Conservation (phyloP, 2,888 invertebrate species). For the Melangyna quadrimaculata region DNA sequence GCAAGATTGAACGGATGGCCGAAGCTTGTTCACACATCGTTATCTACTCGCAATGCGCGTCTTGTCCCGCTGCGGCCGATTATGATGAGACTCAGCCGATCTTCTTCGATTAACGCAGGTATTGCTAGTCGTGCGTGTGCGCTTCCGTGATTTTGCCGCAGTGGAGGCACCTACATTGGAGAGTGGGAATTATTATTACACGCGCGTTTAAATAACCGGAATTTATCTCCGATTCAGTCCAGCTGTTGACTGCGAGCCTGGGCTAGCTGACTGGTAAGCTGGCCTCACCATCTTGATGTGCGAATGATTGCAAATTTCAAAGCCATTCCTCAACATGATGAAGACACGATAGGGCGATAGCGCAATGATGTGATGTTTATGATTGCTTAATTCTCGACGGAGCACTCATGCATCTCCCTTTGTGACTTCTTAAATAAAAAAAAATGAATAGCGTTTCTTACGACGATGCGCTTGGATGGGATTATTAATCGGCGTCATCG, state of each 20-base stretch:
- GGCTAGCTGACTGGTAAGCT: background rate
- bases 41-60: conserved; percentile 45
- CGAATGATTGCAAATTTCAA: conserved; percentile 53
- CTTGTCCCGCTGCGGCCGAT: conserved; percentile 36
- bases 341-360: conserved; percentile 37
- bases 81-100: conserved; percentile 7
- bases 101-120: conserved; percentile 56
- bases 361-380: conserved; percentile 60
- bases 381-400: conserved; percentile 62
- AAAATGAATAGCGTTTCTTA: conserved; percentile 10
- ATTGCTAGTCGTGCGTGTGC: conserved; percentile 31
- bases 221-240: conserved; percentile 21
- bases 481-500: conserved; percentile 69
- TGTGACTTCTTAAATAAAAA: conserved; percentile 12
- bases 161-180: background rate
- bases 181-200: conserved; percentile 55
- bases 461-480: conserved; percentile 58
- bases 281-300: conserved; percentile 22
- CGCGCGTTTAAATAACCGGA: conserved; percentile 64
- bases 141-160: conserved; percentile 46
- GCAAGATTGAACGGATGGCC: conserved; percentile 12
- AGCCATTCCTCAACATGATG: conserved; percentile 34
- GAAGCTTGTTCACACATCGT: conserved; percentile 67
- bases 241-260: background rate
- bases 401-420: conserved; percentile 45